These are phyloP conservation scores for Brachyalestes nurse DNA, from an alignment of 2,797 vertebrate species.

Conservation along the genomic window DNA sequence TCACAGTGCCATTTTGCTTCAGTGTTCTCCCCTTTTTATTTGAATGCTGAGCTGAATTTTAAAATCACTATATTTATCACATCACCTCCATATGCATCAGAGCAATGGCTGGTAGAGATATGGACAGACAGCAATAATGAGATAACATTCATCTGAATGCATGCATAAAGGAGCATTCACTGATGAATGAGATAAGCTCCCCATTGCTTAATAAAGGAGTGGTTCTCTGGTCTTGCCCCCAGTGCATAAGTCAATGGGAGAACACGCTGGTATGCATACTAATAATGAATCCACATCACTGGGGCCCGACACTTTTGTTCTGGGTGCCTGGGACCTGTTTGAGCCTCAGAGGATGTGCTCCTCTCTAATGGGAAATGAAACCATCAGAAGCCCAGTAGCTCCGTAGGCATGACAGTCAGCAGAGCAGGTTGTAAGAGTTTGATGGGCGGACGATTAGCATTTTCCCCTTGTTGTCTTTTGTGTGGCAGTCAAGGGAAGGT, in stretches of 20 bases:
- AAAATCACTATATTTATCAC: neutral
- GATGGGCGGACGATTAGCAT: conserved; percentile 59
- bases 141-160: conserved; percentile 54
- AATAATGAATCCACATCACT: conserved; percentile 58
- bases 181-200: conserved; percentile 64
- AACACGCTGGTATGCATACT: conserved; percentile 64
- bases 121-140: conserved; percentile 52
- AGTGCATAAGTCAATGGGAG: conserved; percentile 62
- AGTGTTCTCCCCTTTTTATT: neutral
- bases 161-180: conserved; percentile 52
- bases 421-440: conserved; percentile 50
- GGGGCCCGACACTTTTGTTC: conserved; percentile 59
- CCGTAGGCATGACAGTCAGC: conserved; percentile 53
- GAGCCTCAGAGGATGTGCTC: conserved; percentile 52
- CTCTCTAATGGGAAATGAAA: conserved; percentile 54
- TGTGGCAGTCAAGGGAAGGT: conserved; percentile 51
- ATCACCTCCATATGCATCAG: conserved; percentile 4
- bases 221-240: conserved; percentile 56
- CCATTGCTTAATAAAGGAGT: conserved; percentile 60
- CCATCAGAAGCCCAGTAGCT: conserved; percentile 44
- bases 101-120: conserved; percentile 40
- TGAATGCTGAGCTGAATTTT: conserved; percentile 5
- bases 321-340: conserved; percentile 52
- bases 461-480: conserved; percentile 54
- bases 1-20: neutral